Evolutionary conservation across 2,113 vertebrate genomes (phyloP), one percentile per base, ranked within the genome.

Genomic region (Nesoenas mayeri): DNA sequence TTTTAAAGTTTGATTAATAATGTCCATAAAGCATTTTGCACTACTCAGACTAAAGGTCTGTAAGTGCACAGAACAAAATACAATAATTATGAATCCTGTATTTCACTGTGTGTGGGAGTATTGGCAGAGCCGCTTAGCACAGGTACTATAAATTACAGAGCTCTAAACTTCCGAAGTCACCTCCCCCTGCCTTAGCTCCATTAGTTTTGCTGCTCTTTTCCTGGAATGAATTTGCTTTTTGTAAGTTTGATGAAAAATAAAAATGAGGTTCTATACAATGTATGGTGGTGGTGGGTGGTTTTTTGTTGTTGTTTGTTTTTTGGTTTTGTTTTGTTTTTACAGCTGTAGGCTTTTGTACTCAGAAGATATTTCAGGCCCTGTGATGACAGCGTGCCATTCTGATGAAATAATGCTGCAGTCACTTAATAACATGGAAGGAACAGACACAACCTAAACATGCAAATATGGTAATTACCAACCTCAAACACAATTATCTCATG

Each of bases 401-500:
- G 91, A 85, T 93, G 86, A 97, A 96, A 95, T 89, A 96, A 92
- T 87, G 62, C 61, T 48, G 86, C 61, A 86, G 91, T 70, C 78
- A 57, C 50, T 93, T 95, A 94, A 94, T 96, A 95, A 87, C 92
- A 84, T 14, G 62, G 77, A 92, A 91, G 73, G 54, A 84, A 69
- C 42, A 79, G 95, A 89, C 65, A 81, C 83, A 96, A 93, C 80
- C 78, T 69, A 91, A 94, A 97, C 60, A 81, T 93, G 83, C 80
- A 96, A 95, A 95, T 96, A 89, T 54, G 65, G 83, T 92, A 89
- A 94, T 96, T 97, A 92, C 83, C 78, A 75, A 75, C 73, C 83
- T 79, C 92, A 96, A 95, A 95, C 77, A 95, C 88, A 93, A 97
- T 96, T 94, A 97, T 92, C 91, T 97, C 62, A 65, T 93, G 72